phyloP scores from a whole-genome alignment of 2,888 invertebrate genomes.

The Dorcus hopei region DNA sequence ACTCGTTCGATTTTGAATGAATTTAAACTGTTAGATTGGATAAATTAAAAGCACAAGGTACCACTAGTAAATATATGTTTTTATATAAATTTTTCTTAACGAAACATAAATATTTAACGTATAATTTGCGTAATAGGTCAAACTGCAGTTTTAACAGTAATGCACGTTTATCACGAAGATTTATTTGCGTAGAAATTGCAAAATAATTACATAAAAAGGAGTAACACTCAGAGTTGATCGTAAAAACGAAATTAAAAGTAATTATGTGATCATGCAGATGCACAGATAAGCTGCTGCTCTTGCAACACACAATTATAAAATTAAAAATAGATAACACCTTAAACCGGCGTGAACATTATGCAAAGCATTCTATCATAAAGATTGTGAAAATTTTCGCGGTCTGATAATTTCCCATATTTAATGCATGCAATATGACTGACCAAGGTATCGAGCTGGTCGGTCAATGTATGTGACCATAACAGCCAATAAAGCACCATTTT shows the following conservation, averaged over 20 bases:
- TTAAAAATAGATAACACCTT: constrained; percentile 10
- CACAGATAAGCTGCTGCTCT: constrained; percentile 1
- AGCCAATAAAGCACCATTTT: constrained; percentile 25
- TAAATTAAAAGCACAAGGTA: no score
- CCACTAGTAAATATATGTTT: no score
- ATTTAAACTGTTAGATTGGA: no score
- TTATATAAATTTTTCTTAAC: neutral
- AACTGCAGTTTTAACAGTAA: no score
- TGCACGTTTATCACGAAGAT: no score
- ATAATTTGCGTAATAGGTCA: no score
- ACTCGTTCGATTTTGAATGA: no score
- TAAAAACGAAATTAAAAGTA: neutral
- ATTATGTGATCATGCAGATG: neutral
- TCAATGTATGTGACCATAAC: constrained; percentile 15
- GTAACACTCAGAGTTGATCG: neutral
- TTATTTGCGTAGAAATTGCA: neutral
- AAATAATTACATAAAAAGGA: neutral
- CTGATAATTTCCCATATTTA: constrained; percentile 22
- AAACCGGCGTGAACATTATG: constrained; percentile 18
- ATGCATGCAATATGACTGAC: constrained; percentile 13
- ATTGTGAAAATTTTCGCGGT: constrained; percentile 30
- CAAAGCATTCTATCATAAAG: constrained; percentile 22
- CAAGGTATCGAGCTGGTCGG: constrained; percentile 13
- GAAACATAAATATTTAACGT: neutral
- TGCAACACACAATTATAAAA: neutral